Conservation (phyloP, 2,888 invertebrate species). For the Tortrix viridana region DNA sequence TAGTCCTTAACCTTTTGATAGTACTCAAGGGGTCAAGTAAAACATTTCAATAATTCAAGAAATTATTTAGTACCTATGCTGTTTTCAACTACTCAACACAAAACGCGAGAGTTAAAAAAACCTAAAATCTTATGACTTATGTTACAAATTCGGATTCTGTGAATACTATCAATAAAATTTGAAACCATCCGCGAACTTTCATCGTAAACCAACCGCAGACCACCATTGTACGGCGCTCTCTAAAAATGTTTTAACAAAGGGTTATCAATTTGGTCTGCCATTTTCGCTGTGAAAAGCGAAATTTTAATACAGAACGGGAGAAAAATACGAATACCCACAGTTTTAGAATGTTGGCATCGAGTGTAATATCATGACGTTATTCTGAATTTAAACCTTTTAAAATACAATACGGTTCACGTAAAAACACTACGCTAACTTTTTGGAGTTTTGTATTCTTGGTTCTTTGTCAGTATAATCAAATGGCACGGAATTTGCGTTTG, state of each 20-base stretch:
- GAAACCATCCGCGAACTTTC: conserved; percentile 11
- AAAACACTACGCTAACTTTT: not conserved
- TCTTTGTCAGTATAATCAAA: no score
- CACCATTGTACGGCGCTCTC: conserved; percentile 48
- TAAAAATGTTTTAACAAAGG: conserved; percentile 55
- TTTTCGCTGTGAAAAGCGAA: conserved; percentile 50
- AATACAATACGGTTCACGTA: conserved; percentile 3
- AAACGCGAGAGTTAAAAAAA: not conserved
- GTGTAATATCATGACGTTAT: conserved; percentile 13
- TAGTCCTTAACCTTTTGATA: no score
- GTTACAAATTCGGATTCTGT: not conserved
- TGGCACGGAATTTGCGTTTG: no score
- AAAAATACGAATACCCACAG: conserved; percentile 18
- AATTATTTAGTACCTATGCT: no score
- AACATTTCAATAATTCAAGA: no score
- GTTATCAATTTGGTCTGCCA: conserved; percentile 54
- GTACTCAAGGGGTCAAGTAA: no score
- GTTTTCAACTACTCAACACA: no score
- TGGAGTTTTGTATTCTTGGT: no score
- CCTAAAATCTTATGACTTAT: not conserved
- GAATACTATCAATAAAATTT: conserved; percentile 5
- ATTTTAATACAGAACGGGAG: conserved; percentile 42
- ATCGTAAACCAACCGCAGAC: conserved; percentile 49
- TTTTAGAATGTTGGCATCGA: not conserved
- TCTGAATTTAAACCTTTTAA: not conserved